Base-by-base conservation (phyloP, 2,888 invertebrate genomes). In the Lymantria dispar region DNA sequence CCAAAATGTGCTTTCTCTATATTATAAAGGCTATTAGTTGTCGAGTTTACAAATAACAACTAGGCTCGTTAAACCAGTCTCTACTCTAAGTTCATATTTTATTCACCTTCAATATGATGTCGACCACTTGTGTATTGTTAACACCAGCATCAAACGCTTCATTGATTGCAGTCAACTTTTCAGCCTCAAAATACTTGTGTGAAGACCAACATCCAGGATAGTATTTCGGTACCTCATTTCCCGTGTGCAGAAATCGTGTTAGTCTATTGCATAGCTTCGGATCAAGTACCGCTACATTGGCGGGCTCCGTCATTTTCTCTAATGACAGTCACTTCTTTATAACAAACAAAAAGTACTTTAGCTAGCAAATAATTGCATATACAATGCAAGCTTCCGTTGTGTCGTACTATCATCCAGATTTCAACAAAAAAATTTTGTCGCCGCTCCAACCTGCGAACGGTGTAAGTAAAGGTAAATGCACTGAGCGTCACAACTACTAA, bases 151-250 rank as follows among this genome's bases (percentile, higher is more conserved):
- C 58, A 14, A 85, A 58, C 8, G 69, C 72, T 38, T 79, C 76
- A 43, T 78, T 66, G 39, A 93, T 73, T 10, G 80, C 89, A 43
- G 72, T 66, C 50, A 93, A 68, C 59, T 90, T 90, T 29, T 85
- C 81, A 0, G 62, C 67, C 47, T 84, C 80, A 64, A 87, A 93
- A 62, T 92, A 92, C 58, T 91, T 86, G 56, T 92, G 91, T 10
- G 86, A 69, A 33, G 84, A 74, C 92, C 93, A 93, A 64, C 91
- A 90, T 37, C 93, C 93, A 44, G 93, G 93, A 58, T 82, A 92
- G 70, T 93, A 94, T 53, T 87, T 90, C 0, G 92, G 91, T 12
- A 80, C 60, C 60, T 93, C 92, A 68, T 83, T 85, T 1, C 93
- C 93, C 46, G 92, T 86, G 60, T 93, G 92, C 8, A 93, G 72